Percentiles rank a stretch among this genome's conserved stretches.
Conservation (phyloP, 2,888 invertebrate species). For the Neoitamus cyanurus region DNA sequence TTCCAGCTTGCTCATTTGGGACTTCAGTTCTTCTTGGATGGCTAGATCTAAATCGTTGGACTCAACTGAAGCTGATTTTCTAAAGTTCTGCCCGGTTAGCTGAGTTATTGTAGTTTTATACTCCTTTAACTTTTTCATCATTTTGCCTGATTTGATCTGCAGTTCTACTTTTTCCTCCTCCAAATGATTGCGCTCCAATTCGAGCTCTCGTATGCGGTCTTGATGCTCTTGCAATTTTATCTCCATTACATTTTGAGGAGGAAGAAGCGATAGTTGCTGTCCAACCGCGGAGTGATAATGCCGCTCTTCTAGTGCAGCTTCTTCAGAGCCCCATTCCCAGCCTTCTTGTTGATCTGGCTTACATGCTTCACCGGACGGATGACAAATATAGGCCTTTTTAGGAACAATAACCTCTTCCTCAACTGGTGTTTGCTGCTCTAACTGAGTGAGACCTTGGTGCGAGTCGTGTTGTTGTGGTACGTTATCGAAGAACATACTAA, state of each 20-base stretch:
- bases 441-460: slow-evolving; percentile 54
- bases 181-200: slow-evolving; percentile 70
- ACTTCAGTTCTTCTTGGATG: slow-evolving; percentile 83
- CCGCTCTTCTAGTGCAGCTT: slow-evolving; percentile 68
- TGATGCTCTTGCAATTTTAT: slow-evolving; percentile 70
- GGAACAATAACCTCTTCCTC: slow-evolving; percentile 67
- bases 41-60: slow-evolving; percentile 78
- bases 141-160: slow-evolving; percentile 79
- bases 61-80: slow-evolving; percentile 67
- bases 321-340: slow-evolving; percentile 73
- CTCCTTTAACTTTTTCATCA: slow-evolving; percentile 86
- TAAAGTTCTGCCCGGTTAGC: slow-evolving; percentile 45
- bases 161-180: slow-evolving; percentile 73
- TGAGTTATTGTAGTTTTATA: slow-evolving; percentile 76
- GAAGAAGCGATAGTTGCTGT: slow-evolving; percentile 53
- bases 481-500: slow-evolving; percentile 63
- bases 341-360: slow-evolving; percentile 66
- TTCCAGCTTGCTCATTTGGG: slow-evolving; percentile 75
- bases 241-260: slow-evolving; percentile 58
- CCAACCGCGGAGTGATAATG: slow-evolving; percentile 59
- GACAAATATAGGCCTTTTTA: slow-evolving; percentile 70
- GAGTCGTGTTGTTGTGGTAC: slow-evolving; percentile 53
- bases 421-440: slow-evolving; percentile 57
- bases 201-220: slow-evolving; percentile 71
- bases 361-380: slow-evolving; percentile 56